Conservation (phyloP, 1,140 invertebrate genomes). For the Eriosoma lanigerum region DNA sequence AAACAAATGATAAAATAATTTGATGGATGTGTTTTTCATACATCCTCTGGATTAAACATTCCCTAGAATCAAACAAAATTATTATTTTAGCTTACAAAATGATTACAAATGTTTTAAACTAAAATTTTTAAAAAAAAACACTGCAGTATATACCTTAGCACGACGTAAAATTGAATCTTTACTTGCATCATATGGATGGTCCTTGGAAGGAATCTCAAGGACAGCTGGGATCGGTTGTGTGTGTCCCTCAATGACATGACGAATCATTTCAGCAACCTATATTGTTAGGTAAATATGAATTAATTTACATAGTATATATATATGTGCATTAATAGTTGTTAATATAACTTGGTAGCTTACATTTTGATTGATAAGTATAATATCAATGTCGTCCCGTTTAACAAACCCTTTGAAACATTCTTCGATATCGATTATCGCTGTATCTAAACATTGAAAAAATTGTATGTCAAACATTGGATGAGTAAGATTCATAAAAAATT, state of each 20-base stretch:
- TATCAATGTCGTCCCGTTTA: conserved; percentile 96
- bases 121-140: not conserved
- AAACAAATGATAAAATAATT: conserved; percentile 47
- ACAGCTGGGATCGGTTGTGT: conserved; percentile 91
- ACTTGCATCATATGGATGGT: conserved; percentile 97
- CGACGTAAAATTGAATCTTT: conserved; percentile 97
- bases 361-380: conserved; percentile 99
- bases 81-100: not conserved
- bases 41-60: conserved; percentile 83
- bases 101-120: too few species aligned
- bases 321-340: not conserved
- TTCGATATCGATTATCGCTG: conserved; percentile 93
- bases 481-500: too few species aligned
- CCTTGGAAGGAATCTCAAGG: conserved; percentile 98
- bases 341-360: conserved; percentile 60
- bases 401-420: conserved; percentile 95
- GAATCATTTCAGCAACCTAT: conserved; percentile 94
- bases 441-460: conserved; percentile 69
- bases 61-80: conserved; percentile 65
- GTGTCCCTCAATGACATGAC: conserved; percentile 94
- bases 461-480: not conserved
- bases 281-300: conserved; percentile 29
- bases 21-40: conserved; percentile 39
- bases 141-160: conserved; percentile 75
- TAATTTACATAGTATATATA: not conserved